These are phyloP conservation scores for Arion vulgaris DNA, from an alignment of 1,140 invertebrate species.

Conservation along the genomic window DNA sequence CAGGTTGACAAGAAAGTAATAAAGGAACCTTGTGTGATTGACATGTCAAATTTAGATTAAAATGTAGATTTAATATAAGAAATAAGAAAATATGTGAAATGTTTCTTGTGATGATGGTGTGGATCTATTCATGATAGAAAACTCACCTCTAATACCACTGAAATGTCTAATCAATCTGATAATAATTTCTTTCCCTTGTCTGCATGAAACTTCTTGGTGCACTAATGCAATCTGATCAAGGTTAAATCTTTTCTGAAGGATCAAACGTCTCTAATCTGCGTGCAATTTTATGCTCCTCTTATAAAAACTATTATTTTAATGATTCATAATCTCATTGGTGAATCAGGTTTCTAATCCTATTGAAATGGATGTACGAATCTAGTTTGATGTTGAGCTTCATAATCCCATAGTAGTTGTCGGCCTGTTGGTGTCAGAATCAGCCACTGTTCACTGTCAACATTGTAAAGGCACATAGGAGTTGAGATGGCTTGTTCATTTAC, in stretches of 20 bases:
- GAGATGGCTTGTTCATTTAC: too few relatives aligned
- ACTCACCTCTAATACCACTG: slow-evolving; percentile 20
- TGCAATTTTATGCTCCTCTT: neutral
- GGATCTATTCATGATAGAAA: neutral
- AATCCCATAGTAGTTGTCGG: too few relatives aligned
- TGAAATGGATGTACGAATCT: too few relatives aligned
- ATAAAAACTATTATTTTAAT: slow-evolving; percentile 3
- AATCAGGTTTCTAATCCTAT: neutral
- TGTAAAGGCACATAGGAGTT: too few relatives aligned
- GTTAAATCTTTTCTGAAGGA: slow-evolving; percentile 38
- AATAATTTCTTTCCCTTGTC: slow-evolving; percentile 44
- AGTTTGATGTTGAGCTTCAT: too few relatives aligned
- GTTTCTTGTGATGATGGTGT: neutral
- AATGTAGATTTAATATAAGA: too few relatives aligned
- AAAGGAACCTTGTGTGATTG: too few relatives aligned
- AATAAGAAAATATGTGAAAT: neutral
- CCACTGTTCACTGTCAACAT: too few relatives aligned
- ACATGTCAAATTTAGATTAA: too few relatives aligned
- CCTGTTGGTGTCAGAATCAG: too few relatives aligned
- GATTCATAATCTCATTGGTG: neutral
- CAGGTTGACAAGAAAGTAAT: too few relatives aligned
- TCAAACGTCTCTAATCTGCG: slow-evolving; percentile 42
- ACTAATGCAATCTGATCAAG: slow-evolving; percentile 38
- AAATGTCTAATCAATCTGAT: slow-evolving; percentile 1
- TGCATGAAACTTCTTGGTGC: slow-evolving; percentile 22